These are phyloP conservation scores for Ptychobarbus kaznakovi DNA, from an alignment of 2,797 vertebrate species.

Conservation along the genomic window DNA sequence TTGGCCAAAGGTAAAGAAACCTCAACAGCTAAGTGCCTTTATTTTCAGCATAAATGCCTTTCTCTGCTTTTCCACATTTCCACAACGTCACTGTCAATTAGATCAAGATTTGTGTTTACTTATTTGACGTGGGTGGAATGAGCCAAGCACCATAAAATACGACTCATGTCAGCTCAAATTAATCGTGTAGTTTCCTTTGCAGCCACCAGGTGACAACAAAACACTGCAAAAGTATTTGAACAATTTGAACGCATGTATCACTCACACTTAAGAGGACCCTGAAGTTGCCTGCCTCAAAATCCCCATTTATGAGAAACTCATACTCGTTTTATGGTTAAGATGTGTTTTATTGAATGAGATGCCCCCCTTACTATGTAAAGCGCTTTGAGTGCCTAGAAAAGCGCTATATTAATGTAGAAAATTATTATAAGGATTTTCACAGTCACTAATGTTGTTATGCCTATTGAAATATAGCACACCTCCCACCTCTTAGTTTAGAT, in stretches of 20 bases:
- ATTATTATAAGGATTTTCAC: background rate
- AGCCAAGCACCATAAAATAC: background rate
- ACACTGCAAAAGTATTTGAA: background rate
- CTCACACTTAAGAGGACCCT: conserved; percentile 1
- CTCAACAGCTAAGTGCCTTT: background rate
- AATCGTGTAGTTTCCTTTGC: background rate
- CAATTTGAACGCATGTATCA: background rate
- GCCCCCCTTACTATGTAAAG: too few relatives aligned
- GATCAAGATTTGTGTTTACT: background rate
- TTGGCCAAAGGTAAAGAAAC: background rate
- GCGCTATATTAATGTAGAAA: too few relatives aligned
- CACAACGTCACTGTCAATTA: background rate
- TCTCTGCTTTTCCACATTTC: background rate
- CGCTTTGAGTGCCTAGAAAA: too few relatives aligned
- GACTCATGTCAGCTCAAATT: background rate
- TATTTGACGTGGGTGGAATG: background rate
- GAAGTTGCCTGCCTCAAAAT: background rate
- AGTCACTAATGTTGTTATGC: background rate
- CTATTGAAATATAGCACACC: background rate
- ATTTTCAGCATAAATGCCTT: background rate
- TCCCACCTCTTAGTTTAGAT: background rate
- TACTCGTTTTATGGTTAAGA: background rate
- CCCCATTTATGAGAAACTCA: background rate
- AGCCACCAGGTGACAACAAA: conserved; percentile 21
- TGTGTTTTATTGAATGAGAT: background rate